Conservation (phyloP, 2,797 vertebrate species). For the Amphiprion clarkii region DNA sequence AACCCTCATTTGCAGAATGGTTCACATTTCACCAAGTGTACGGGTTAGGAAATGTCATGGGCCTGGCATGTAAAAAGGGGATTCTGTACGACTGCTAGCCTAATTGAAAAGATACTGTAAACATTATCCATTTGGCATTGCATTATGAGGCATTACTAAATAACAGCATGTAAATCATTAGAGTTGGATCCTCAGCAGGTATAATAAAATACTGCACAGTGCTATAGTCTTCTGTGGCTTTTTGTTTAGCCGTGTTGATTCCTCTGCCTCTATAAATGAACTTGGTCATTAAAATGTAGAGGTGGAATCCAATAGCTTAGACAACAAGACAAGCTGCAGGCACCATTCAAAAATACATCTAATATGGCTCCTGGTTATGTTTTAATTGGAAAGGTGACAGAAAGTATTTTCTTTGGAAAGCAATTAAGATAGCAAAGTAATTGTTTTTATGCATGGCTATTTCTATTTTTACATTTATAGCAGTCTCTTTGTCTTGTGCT, state of each 20-base stretch:
- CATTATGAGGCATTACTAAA: constrained; percentile 44
- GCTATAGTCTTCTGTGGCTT: constrained; percentile 23
- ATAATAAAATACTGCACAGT: constrained; percentile 29
- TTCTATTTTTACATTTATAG: constrained; percentile 68
- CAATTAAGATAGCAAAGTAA: constrained; percentile 84
- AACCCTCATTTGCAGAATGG: constrained; percentile 73
- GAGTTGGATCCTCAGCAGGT: constrained; percentile 39
- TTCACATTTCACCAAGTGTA: constrained; percentile 68
- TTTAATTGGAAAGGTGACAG: constrained; percentile 87
- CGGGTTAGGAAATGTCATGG: constrained; percentile 61
- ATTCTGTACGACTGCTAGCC: constrained; percentile 45
- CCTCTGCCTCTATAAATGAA: constrained; percentile 61
- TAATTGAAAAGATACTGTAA: constrained; percentile 61
- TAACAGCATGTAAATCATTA: constrained; percentile 58
- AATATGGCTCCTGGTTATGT: constrained; percentile 77
- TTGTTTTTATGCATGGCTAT: constrained; percentile 75
- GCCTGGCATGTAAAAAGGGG: constrained; percentile 44
- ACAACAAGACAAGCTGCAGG: constrained; percentile 75
- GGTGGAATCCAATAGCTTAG: constrained; percentile 71
- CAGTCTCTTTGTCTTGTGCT: constrained; percentile 28
- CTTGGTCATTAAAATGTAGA: constrained; percentile 72
- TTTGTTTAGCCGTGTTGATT: constrained; percentile 53
- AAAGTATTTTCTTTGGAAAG: constrained; percentile 82
- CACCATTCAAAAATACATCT: constrained; percentile 81
- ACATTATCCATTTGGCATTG: constrained; percentile 50